These are phyloP conservation scores for Phylloscopus whistleri DNA, from an alignment of 2,113 vertebrate species.

Conservation along the genomic window DNA sequence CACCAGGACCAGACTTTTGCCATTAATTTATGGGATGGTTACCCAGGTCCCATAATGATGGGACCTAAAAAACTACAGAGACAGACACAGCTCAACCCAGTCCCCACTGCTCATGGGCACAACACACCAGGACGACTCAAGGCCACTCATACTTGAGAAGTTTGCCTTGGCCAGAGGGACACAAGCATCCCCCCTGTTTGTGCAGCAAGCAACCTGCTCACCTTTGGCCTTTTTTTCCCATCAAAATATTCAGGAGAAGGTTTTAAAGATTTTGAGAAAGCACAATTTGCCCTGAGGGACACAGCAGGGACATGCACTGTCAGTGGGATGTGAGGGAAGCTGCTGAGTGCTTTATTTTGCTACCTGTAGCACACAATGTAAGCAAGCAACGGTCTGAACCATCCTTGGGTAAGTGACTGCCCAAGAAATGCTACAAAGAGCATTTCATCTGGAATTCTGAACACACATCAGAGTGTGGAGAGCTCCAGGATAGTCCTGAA, in stretches of 20 bases:
- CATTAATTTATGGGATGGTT: neutral
- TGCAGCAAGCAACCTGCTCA: neutral
- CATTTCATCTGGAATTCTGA: neutral
- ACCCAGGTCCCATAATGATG: neutral
- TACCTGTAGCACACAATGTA: neutral
- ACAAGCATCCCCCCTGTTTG: neutral
- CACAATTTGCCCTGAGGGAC: neutral
- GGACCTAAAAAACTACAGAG: neutral
- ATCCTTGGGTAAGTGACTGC: neutral
- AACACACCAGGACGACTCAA: neutral
- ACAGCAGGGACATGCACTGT: neutral
- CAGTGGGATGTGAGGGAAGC: neutral
- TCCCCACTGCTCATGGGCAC: neutral
- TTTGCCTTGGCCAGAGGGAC: neutral
- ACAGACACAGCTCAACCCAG: neutral
- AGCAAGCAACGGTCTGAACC: neutral
- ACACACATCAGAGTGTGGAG: neutral
- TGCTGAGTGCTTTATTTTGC: neutral
- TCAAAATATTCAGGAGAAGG: neutral
- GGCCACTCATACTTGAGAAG: neutral
- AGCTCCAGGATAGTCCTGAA: neutral
- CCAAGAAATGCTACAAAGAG: neutral
- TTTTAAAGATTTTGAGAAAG: neutral
- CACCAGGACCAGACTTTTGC: rapidly evolving
- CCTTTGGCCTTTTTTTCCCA: neutral